Base-by-base conservation (phyloP, 2,113 vertebrate genomes). In the Irena cyanogastra region DNA sequence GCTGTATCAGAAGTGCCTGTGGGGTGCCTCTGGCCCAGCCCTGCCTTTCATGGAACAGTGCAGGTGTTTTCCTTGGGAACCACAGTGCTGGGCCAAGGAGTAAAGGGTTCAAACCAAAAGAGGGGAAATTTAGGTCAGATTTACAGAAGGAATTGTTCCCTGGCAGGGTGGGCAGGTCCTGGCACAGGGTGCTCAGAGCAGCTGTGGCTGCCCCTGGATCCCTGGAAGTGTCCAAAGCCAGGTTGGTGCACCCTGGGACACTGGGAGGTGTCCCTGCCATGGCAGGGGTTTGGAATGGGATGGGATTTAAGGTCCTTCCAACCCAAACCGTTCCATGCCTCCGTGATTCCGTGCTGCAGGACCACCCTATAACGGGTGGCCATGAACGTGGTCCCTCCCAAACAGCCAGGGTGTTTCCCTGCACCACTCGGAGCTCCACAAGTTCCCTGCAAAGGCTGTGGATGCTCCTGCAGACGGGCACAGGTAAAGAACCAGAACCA, bases 161-260 rank as follows among this genome's bases (percentile, higher is more conserved):
- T 27, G 26, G 0, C 2, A 65, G 59, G 26, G 57, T 31, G 57
- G 13, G 20, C 0, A 80, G 57, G 21, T 14, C 42, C 50, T 88
- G 85, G 85, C 9, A 71, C 14, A 37, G 65, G 9, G 3, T 79
- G 10, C 30, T 47, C 56, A 39, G 66, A 64, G 50, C 0, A 57
- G 35, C 59, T 64, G 49, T 3, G 65, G 56, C 47, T 87, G 65
- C 7, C 49, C 56, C 57, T 77, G 45, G 27, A 57, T 50, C 66
- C 50, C 59, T 64, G 59, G 42, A 0, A 50, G 17, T 37, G 37
- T 0, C 37, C 50, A 44, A 65, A 22, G 44, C 27, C 31, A 37
- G 59, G 15, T 0, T 52, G 72, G 10, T 81, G 22, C 27, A 65
- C 0, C 59, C 42, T 63, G 56, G 56, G n/a, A 1, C 0, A 3